A percentile compares a stretch with the other conserved stretches of the same genome.
These are phyloP conservation scores for Phasianus colchicus DNA, from an alignment of 2,113 vertebrate genomes.

Conservation along the genomic window DNA sequence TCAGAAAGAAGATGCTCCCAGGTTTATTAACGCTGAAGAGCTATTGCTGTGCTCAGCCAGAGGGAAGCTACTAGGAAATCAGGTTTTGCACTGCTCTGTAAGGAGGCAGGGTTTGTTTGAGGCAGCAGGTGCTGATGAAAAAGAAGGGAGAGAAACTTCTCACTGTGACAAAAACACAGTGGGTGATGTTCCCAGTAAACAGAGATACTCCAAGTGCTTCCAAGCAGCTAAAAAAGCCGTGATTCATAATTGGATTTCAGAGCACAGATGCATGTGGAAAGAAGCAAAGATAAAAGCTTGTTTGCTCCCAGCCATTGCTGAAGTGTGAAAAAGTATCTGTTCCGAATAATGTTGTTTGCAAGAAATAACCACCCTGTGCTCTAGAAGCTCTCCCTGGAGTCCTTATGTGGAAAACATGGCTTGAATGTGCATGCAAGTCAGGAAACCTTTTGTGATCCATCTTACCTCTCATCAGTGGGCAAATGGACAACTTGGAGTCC, in stretches of 20 bases:
- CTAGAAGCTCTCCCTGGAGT: slow-evolving; percentile 43
- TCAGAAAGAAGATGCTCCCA: not conserved
- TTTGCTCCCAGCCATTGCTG: slow-evolving; percentile 84
- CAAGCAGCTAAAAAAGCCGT: slow-evolving; percentile 64
- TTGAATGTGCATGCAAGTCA: slow-evolving; percentile 45
- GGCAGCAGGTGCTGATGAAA: not conserved
- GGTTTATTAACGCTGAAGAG: not conserved
- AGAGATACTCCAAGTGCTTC: not conserved
- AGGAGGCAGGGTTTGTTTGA: not conserved
- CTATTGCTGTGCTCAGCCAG: not conserved
- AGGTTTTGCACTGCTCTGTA: not conserved
- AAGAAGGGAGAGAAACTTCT: not conserved
- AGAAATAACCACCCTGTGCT: not conserved
- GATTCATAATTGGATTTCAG: slow-evolving; percentile 82
- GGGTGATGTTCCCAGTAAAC: not conserved
- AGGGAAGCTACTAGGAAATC: not conserved
- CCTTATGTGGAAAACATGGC: slow-evolving; percentile 16
- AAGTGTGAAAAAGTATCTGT: slow-evolving; percentile 73
- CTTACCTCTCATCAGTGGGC: not conserved
- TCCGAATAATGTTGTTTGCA: not conserved
- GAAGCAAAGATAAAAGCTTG: slow-evolving; percentile 79
- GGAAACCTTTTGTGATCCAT: slow-evolving; percentile 21
- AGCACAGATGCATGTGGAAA: slow-evolving; percentile 82
- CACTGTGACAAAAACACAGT: not conserved
- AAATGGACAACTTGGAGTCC: not conserved